Percentiles rank a stretch among this genome's conserved stretches.
Evolutionary conservation across 2,888 invertebrate genomes (phyloP).

Genomic region (Melanostoma scalare): DNA sequence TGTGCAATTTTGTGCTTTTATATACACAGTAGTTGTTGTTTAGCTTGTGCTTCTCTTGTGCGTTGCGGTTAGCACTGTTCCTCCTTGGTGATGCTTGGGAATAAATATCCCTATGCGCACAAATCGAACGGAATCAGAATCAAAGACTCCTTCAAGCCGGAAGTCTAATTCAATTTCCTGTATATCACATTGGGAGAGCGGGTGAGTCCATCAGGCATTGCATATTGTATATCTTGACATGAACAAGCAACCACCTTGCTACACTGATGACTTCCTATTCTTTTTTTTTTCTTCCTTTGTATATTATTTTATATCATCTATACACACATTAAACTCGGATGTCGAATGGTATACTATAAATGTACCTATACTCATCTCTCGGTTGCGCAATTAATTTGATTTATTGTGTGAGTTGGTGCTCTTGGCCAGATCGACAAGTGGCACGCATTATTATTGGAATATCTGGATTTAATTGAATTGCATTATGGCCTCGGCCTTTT

Average conservation of each 20-base stretch:
- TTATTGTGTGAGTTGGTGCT: slow-evolving; percentile 67
- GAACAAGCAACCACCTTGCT: slow-evolving; percentile 17
- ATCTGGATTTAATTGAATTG: slow-evolving; percentile 70
- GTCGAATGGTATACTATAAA: too few relatives aligned
- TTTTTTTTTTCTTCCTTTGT: slow-evolving; percentile 8
- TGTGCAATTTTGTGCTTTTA: slow-evolving; percentile 15
- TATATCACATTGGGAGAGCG: slow-evolving; percentile 40
- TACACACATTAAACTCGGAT: too few relatives aligned
- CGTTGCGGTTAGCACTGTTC: slow-evolving; percentile 20
- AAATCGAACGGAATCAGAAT: slow-evolving; percentile 63
- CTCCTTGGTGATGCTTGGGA: slow-evolving; percentile 12
- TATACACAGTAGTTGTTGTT: slow-evolving; percentile 4
- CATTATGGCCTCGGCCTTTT: slow-evolving; percentile 50
- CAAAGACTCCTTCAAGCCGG: slow-evolving; percentile 54
- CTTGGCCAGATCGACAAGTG: slow-evolving; percentile 63
- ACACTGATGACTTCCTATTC: background rate
- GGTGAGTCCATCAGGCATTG: slow-evolving; percentile 11
- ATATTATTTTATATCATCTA: too few relatives aligned
- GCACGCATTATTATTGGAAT: slow-evolving; percentile 67
- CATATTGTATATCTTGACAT: slow-evolving; percentile 33
- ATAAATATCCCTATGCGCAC: slow-evolving; percentile 55
- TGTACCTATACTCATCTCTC: slow-evolving; percentile 31
- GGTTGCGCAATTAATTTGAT: slow-evolving; percentile 70
- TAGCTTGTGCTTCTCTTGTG: slow-evolving; percentile 28
- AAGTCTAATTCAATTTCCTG: slow-evolving; percentile 67